Evolutionary conservation across 2,888 invertebrate species (phyloP), one percentile per base, ranked within the genome.

Genomic region (Ephialtes manifestator): DNA sequence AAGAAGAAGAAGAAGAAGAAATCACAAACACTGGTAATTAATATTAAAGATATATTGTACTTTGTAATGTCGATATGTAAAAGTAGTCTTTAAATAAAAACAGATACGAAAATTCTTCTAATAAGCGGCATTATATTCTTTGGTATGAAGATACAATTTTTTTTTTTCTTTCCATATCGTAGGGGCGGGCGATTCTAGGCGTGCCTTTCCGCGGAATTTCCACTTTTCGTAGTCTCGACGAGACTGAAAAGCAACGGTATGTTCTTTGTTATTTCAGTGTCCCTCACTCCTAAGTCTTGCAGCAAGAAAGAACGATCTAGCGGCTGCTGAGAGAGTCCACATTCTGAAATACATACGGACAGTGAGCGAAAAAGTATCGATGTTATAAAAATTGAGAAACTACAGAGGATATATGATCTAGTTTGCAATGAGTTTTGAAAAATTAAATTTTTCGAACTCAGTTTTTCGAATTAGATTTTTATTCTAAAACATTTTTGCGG

Each of bases 211-310:
- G 24, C 24, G 31, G 68, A 28, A 72, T 82, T 91, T 4, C 88
- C 60, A 72, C 87, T 90, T 2, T 95, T 95, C 75, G 95, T 95
- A 0, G 95, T 95, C 11, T 95, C 95, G 0, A 96, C 94, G 1
- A 96, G 94, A 83, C 95, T 95, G 2, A 95, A 94, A 1, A 96
- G 90, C 0, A 96, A 89, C 0, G 96, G 96, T 28, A 96, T 84
- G 0, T 95, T 92, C 55, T 94, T 94, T 0, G 95, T 95, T 78
- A 94, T 95, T 74, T 95, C 95, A 60, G 94, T 95, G 83, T 96
- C 96, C 83, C 92, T 94, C 0, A 95, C 94, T 20, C 95, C 95
- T 0, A 96, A 90, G 81, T 91, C 90, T 86, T 92, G 91, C 18
- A 90, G 85, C 28, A 94, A 84, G 35, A 93, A 90, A 43, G 87